These are phyloP conservation scores for Lemur catta DNA, from an alignment of 2,797 vertebrate species.

Conservation along the genomic window DNA sequence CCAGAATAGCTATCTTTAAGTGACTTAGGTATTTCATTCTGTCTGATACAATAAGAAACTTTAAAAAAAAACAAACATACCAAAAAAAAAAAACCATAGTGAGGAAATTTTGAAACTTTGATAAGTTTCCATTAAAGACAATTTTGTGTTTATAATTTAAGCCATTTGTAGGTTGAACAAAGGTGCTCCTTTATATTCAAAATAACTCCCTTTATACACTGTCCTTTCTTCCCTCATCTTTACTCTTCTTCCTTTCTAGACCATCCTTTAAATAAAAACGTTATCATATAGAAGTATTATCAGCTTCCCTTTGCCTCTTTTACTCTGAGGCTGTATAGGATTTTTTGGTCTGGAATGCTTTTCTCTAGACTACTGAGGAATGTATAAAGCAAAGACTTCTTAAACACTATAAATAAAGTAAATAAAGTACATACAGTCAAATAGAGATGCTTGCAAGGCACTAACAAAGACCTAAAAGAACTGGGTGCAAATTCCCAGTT, in stretches of 20 bases:
- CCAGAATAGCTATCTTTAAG: not conserved
- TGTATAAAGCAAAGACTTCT: not conserved
- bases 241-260: not conserved
- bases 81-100: no score
- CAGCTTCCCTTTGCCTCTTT: not conserved
- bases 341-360: not conserved
- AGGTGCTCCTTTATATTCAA: not conserved
- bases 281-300: not conserved
- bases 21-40: slow-evolving; percentile 2
- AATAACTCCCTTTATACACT: not conserved
- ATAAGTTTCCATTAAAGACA: not conserved
- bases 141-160: slow-evolving; percentile 27
- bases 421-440: not conserved
- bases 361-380: not conserved
- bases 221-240: not conserved
- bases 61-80: not conserved
- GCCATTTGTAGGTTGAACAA: not conserved
- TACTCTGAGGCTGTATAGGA: not conserved
- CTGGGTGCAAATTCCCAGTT: not conserved
- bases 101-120: slow-evolving; percentile 5
- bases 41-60: slow-evolving; percentile 6
- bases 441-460: not conserved
- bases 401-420: not conserved
- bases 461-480: not conserved
- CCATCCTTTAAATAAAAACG: slow-evolving; percentile 10